Conservation (phyloP, 2,113 vertebrate species). For the Bos indicus region DNA sequence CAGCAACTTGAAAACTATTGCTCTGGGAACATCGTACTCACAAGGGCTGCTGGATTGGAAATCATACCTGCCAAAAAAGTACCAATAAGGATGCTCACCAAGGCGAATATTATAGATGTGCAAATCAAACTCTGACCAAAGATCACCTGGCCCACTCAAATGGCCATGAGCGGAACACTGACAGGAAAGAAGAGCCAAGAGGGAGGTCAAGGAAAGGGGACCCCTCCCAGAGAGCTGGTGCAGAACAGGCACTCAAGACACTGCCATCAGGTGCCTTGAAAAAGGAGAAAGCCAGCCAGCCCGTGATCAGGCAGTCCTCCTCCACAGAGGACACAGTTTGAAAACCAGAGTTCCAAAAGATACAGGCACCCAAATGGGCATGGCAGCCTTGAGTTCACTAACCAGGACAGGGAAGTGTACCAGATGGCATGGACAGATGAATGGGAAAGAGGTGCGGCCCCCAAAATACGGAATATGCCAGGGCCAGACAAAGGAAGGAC, state of each 20-base stretch:
- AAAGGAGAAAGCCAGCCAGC: background rate
- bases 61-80: background rate
- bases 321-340: background rate
- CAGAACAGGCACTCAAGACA: background rate
- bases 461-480: background rate
- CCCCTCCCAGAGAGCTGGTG: background rate
- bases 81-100: background rate
- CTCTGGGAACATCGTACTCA: background rate
- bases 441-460: background rate
- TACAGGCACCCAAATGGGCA: accelerated
- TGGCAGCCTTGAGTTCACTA: background rate
- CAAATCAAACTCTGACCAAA: background rate
- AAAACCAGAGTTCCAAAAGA: background rate
- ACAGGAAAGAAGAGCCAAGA: background rate
- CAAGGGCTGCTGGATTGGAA: background rate
- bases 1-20: background rate
- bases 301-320: background rate
- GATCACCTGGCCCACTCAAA: background rate
- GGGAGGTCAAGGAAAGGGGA: background rate
- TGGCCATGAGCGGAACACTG: background rate
- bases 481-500: background rate
- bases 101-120: background rate
- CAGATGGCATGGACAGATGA: background rate
- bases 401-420: background rate
- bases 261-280: background rate